Percentiles rank a stretch among this genome's conserved stretches.
These are phyloP conservation scores for Sebastolobus altivelis DNA, from an alignment of 2,797 vertebrate genomes.

Conservation along the genomic window DNA sequence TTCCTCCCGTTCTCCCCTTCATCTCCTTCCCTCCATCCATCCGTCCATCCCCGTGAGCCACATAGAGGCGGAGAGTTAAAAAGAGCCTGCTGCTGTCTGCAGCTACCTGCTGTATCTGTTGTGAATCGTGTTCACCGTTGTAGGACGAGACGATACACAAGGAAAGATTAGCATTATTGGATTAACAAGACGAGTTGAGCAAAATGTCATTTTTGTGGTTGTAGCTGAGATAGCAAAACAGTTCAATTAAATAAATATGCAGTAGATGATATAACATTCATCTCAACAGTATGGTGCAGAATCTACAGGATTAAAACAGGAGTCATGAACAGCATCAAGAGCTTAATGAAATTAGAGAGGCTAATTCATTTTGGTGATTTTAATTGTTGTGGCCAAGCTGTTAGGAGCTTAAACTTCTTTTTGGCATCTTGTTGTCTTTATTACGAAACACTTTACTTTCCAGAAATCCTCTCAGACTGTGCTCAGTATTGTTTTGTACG, in stretches of 20 bases:
- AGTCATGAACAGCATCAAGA: not conserved
- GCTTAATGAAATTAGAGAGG: not conserved
- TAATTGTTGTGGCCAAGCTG: not conserved
- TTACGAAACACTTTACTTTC: not conserved
- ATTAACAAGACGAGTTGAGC: not conserved
- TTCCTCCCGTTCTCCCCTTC: slow-evolving; percentile 21
- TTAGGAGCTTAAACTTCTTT: not conserved
- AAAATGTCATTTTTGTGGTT: not conserved
- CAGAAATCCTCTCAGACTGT: not conserved
- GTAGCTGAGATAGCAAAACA: not conserved
- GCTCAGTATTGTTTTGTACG: not conserved
- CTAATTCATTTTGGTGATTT: not conserved
- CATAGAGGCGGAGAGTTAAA: slow-evolving; percentile 18
- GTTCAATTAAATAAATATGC: not conserved
- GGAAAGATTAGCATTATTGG: slow-evolving; percentile 6
- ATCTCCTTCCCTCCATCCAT: slow-evolving; percentile 33
- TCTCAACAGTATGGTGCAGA: not conserved
- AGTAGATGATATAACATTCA: not conserved
- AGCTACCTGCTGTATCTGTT: slow-evolving; percentile 14
- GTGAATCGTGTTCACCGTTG: slow-evolving; percentile 17
- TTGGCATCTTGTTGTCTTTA: not conserved
- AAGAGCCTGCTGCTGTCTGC: slow-evolving; percentile 20
- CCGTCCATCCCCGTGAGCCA: slow-evolving; percentile 29
- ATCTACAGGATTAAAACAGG: not conserved
- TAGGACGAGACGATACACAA: not conserved